These are phyloP conservation scores for Sinocyclocheilus rhinocerous DNA, from an alignment of 2,113 vertebrate species.

Conservation along the genomic window DNA sequence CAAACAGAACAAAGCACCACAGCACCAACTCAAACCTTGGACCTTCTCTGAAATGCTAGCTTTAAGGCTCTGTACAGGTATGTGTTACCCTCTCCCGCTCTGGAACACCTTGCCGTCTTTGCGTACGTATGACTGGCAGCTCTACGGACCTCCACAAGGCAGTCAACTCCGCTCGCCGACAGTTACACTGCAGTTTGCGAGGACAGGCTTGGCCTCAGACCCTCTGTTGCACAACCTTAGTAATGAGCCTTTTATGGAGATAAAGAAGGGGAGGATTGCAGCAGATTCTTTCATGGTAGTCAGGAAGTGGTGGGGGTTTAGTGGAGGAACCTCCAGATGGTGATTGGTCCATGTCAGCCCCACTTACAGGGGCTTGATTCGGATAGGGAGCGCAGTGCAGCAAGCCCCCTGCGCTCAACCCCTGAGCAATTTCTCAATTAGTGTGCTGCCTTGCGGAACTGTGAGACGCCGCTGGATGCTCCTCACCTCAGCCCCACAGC, in stretches of 20 bases:
- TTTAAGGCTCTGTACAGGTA: conserved; percentile 17
- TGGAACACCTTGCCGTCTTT: conserved; percentile 24
- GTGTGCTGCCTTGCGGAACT: conserved; percentile 84
- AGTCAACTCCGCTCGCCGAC: conserved; percentile 54
- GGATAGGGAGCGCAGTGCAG: conserved; percentile 73
- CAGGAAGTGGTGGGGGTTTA: conserved; percentile 79
- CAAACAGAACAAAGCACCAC: conserved; percentile 25
- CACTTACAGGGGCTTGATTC: conserved; percentile 82
- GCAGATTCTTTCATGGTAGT: conserved; percentile 62
- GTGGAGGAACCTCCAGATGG: conserved; percentile 80
- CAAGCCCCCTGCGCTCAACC: conserved; percentile 77
- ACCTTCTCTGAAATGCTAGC: conserved; percentile 28
- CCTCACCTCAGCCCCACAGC: conserved; percentile 63
- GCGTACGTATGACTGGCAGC: conserved; percentile 42
- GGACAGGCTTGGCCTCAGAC: conserved; percentile 55
- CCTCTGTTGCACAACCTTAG: conserved; percentile 72
- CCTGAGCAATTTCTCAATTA: conserved; percentile 87
- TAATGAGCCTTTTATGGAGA: conserved; percentile 83
- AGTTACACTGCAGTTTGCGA: conserved; percentile 62
- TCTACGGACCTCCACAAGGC: conserved; percentile 47
- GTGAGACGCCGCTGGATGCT: conserved; percentile 76
- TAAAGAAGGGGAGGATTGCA: conserved; percentile 74
- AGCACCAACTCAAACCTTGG: neutral
- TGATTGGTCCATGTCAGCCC: conserved; percentile 83
- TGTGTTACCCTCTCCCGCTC: conserved; percentile 39